A percentile compares a stretch with the other conserved stretches of the same genome.
phyloP scores from a whole-genome alignment of 2,113 vertebrate genomes.

The Poeciliopsis retropinna region DNA sequence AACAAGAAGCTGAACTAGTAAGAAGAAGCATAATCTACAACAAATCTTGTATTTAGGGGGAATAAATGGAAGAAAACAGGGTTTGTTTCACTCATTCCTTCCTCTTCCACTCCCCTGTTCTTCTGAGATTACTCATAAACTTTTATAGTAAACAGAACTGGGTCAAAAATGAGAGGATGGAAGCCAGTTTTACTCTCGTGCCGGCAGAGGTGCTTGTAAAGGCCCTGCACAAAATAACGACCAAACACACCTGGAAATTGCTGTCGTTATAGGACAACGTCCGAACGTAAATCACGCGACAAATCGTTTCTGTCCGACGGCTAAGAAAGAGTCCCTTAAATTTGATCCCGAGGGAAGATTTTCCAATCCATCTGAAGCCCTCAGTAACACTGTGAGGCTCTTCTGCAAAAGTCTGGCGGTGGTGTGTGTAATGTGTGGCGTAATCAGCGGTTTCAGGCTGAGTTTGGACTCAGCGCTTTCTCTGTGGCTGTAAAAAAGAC shows the following conservation, averaged over 20 bases:
- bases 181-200: constrained; percentile 52
- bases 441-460: constrained; percentile 66
- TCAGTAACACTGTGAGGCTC: constrained; percentile 22
- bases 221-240: constrained; percentile 44
- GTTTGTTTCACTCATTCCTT: constrained; percentile 42
- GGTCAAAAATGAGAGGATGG: constrained; percentile 65
- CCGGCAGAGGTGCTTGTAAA: constrained; percentile 20
- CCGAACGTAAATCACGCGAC: constrained; percentile 39
- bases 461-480: constrained; percentile 61
- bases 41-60: not conserved
- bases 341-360: constrained; percentile 31
- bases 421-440: constrained; percentile 28
- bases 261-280: constrained; percentile 32
- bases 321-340: constrained; percentile 16
- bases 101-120: constrained; percentile 37
- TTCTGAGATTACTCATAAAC: constrained; percentile 68
- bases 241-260: constrained; percentile 52
- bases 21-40: not conserved
- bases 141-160: constrained; percentile 76
- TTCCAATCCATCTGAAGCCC: constrained; percentile 5
- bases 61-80: not conserved
- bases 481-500: constrained; percentile 62
- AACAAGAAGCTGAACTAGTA: not conserved
- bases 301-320: constrained; percentile 30
- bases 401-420: constrained; percentile 49